Evolutionary conservation across 2,888 invertebrate genomes (phyloP), one percentile per base, ranked within the genome.

Genomic region (Drosophila mimica): DNA sequence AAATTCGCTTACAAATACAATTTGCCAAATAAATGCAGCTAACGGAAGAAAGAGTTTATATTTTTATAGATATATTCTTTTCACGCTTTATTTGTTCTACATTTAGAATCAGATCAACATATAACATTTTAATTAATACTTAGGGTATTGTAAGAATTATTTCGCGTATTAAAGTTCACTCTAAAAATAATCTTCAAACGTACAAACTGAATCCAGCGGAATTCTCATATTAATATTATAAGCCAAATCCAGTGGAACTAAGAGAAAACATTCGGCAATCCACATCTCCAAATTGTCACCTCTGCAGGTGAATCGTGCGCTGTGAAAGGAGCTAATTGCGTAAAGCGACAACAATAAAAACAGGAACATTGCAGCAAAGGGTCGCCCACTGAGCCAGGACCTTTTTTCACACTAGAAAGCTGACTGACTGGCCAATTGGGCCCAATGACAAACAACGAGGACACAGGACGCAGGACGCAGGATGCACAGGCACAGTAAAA

Each of bases 311-410:
- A 43, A 0, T 7, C 36, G 40, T 17, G 31, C 20, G 36, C 20
- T n/a, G n/a, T 38, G 52, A 78, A 70, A 64, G 69, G 64, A 69
- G 90, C 90, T 89, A 84, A 84, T 84, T 89, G 83, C 65, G 90
- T 76, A 86, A 82, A 84, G 79, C 40, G 57, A 74, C 74, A 69
- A 34, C 72, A 56, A 40, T 54, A 58, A 61, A 49, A 49, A 30
- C 49, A 74, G 0, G 31, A 48, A 17, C 13, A 34, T 11, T 67
- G 69, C 76, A 85, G 79, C 83, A 82, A 88, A 75, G 70, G 60
- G 49, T 67, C 74, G 52, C 67, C 81, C 81, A 81, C 64, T 49
- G 58, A 48, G 30, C 58, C 54, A 20, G 43, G n/a, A 62, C 53
- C 43, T 68, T 60, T 65, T 61, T 51, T 56, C 40, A 48, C 38